Evolutionary conservation across 2,797 vertebrate species (phyloP).

Genomic region (Pantherophis vulpinus): DNA sequence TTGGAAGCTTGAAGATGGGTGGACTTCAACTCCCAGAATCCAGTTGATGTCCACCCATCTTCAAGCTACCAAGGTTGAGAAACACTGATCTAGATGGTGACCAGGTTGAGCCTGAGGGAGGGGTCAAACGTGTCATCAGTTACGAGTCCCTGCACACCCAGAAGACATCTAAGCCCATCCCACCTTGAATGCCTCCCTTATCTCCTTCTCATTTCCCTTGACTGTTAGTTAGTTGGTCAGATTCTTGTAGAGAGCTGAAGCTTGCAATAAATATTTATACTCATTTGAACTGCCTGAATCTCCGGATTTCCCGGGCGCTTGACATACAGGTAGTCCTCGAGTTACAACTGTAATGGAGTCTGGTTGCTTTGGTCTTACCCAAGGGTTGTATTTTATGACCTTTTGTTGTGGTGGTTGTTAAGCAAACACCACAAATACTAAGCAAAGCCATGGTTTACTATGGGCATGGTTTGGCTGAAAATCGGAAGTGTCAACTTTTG

Average conservation of each 20-base stretch:
- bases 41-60: no score
- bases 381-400: background rate
- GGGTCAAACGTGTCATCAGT: background rate
- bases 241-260: background rate
- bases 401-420: background rate
- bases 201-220: background rate
- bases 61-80: no score
- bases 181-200: background rate
- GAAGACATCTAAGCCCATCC: background rate
- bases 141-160: background rate
- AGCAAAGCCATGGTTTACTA: background rate
- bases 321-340: background rate
- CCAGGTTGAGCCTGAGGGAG: background rate
- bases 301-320: fast-evolving
- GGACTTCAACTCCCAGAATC: no score
- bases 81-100: no score
- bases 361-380: background rate
- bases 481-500: background rate
- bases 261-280: background rate
- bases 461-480: background rate
- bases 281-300: background rate
- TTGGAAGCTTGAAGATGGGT: no score
- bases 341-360: background rate
- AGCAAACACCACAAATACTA: background rate
- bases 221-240: background rate